phyloP scores from a whole-genome alignment of 2,888 invertebrate genomes.

The Lasioglossum marginatum region DNA sequence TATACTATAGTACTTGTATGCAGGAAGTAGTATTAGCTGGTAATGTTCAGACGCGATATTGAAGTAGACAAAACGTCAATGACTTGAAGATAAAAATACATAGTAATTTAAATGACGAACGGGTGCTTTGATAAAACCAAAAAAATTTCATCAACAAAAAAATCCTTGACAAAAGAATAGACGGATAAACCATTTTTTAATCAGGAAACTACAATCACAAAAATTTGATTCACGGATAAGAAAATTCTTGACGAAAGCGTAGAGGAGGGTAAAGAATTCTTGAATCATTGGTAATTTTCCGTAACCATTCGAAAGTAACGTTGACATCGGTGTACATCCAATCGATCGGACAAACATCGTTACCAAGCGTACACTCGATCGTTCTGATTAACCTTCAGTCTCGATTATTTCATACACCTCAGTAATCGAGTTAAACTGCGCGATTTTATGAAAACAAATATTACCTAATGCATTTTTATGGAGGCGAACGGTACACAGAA shows the following conservation, averaged over 20 bases:
- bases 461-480: background rate
- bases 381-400: background rate
- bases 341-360: constrained; percentile 3
- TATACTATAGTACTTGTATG: no score
- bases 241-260: background rate
- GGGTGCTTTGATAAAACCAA: no score
- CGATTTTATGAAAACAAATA: constrained; percentile 4
- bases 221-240: background rate
- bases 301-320: background rate
- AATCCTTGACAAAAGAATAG: background rate
- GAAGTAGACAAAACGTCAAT: no score
- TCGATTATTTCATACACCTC: background rate
- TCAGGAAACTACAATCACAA: background rate
- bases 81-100: no score
- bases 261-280: background rate
- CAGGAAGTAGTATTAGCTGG: no score
- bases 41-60: no score
- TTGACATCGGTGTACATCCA: background rate
- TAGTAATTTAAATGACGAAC: no score
- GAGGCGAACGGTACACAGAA: background rate
- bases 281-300: background rate
- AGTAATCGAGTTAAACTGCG: background rate
- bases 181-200: background rate
- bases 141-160: background rate
- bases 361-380: background rate